phyloP scores from a whole-genome alignment of 2,113 vertebrate genomes.

The Gymnobelideus leadbeateri region DNA sequence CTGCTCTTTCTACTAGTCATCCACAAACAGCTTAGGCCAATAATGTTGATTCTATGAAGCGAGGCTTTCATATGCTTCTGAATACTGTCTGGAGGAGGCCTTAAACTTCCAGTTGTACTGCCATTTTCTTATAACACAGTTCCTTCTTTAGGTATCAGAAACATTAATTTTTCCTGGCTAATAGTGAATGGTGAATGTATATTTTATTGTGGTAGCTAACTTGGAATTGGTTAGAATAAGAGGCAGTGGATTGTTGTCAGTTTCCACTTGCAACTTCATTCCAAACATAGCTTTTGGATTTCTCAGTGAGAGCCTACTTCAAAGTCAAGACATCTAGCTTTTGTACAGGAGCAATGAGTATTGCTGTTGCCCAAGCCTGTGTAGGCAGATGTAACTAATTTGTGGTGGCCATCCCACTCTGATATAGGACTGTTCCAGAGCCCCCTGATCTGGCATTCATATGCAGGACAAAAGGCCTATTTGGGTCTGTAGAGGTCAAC shows the following conservation, averaged over 20 bases:
- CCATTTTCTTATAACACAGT: background rate
- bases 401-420: background rate
- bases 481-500: background rate
- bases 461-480: background rate
- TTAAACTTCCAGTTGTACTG: background rate
- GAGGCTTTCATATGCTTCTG: background rate
- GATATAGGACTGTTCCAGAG: background rate
- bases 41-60: background rate
- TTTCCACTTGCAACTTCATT: background rate
- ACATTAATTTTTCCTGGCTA: background rate
- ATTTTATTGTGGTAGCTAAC: background rate
- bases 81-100: background rate
- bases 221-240: background rate
- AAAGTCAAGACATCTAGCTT: background rate
- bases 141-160: background rate
- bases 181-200: background rate
- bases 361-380: background rate
- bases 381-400: background rate
- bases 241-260: background rate
- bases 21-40: background rate
- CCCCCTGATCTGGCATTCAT: background rate
- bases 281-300: background rate
- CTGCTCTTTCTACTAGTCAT: background rate
- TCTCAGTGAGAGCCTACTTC: background rate
- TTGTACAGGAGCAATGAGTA: background rate